A percentile compares a stretch with the other conserved stretches of the same genome.
These are phyloP conservation scores for Polydrusus tereticollis DNA, from an alignment of 2,888 invertebrate genomes.

Conservation along the genomic window DNA sequence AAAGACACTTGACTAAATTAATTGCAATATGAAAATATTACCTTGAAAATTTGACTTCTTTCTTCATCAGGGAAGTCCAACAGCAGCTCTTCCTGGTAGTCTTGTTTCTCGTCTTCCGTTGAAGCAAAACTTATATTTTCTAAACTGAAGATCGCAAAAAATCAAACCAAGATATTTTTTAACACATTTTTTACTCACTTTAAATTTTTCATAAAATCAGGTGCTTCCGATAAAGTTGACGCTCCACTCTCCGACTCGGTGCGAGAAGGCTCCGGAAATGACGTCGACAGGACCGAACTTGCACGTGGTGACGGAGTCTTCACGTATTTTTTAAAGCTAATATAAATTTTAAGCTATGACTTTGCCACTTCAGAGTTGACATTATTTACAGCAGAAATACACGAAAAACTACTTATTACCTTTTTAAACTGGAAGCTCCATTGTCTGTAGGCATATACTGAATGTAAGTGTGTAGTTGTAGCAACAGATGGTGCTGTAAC, in stretches of 20 bases:
- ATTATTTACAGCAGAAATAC: not conserved
- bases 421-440: constrained; percentile 49
- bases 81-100: constrained; percentile 73
- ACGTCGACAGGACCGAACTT: constrained; percentile 57
- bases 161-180: not conserved
- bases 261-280: constrained; percentile 60
- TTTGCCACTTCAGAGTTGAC: too few relatives aligned
- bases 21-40: constrained; percentile 43
- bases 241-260: constrained; percentile 66
- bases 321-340: constrained; percentile 52
- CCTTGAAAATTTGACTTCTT: constrained; percentile 74
- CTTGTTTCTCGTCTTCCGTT: constrained; percentile 71
- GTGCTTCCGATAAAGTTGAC: constrained; percentile 64
- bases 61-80: constrained; percentile 78
- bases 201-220: constrained; percentile 57
- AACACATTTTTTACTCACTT: constrained; percentile 51
- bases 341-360: too few relatives aligned
- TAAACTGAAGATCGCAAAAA: constrained; percentile 58
- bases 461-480: constrained; percentile 95
- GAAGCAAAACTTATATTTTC: constrained; percentile 65
- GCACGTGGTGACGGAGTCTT: constrained; percentile 58
- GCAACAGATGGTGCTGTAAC: constrained; percentile 86
- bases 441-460: constrained; percentile 84
- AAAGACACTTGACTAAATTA: not conserved
- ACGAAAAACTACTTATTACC: not conserved